Evolutionary conservation across 2,888 invertebrate genomes (phyloP), one percentile per base, ranked within the genome.

Genomic region (Perithous albicinctus): DNA sequence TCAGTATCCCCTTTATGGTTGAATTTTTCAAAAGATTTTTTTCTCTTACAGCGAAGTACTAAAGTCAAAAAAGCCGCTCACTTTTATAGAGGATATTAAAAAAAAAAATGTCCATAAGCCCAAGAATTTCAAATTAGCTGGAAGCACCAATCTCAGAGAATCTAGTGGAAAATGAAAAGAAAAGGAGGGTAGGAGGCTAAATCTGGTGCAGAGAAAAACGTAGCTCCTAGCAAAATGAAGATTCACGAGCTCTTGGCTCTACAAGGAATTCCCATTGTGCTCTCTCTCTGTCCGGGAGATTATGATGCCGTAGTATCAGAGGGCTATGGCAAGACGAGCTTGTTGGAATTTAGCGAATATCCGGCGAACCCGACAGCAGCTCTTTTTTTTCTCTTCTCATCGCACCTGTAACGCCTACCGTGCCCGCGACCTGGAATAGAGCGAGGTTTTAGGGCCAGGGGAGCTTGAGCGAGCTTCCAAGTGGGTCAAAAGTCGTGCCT

Each of bases 401-500:
- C 51, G 69, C 63, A 66, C 59, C 80, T 80, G 64, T 76, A 51
- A 80, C 59, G 70, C 18, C 7, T 51, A 46, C 29, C 29, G 67
- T 77, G 74, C 70, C 66, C 74, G 81, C 81, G 81, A 82, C 81
- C 80, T 75, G 75, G 74, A 78, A 80, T 70, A 48, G 51, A 70
- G 61, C 29, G 51, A 70, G 80, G 85, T 86, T 89, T 89, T 88
- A 86, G 87, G 85, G 86, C 85, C 86, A 87, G 84, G 81, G 83
- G 81, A 85, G 85, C 86, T 85, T 85, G 78, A 78, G 84, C 85
- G 54, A 87, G 85, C 48, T 83, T 83, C 70, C 79, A 89, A 89
- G 83, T 88, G 85, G 89, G 89, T 89, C 88, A 87, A 88, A 89
- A 87, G 85, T 84, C 85, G 80, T 78, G 41, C 76, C 43, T 77